Evolutionary conservation across 37 sponge, comb jelly and placozoan genomes (phyloP).

Genomic region (Agelas oroides): DNA sequence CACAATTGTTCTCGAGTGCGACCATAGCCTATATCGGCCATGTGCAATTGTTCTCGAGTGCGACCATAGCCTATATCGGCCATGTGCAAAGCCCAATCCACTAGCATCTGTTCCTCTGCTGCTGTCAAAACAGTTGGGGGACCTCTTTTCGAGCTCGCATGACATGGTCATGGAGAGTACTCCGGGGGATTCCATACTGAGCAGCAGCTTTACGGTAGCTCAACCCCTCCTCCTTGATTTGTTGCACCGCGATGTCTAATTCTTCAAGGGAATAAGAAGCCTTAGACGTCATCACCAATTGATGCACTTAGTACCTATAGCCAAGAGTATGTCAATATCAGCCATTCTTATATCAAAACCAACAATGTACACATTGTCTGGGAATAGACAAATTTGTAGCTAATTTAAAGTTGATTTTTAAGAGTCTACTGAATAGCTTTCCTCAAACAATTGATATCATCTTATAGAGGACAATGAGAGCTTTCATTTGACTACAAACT

Average conservation of each 20-base stretch:
- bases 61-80: conserved; percentile 59
- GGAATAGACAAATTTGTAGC: too few relatives aligned
- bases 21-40: conserved; percentile 61
- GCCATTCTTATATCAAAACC: too few relatives aligned
- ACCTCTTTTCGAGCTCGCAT: background rate
- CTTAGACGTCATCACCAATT: too few relatives aligned
- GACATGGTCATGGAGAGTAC: conserved; percentile 48
- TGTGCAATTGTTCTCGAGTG: conserved; percentile 23
- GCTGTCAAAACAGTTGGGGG: conserved; percentile 21
- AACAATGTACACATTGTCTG: too few relatives aligned
- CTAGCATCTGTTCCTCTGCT: conserved; percentile 39
- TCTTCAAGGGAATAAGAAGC: background rate
- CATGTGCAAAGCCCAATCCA: conserved; percentile 37
- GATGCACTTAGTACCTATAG: too few relatives aligned
- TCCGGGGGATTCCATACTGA: conserved; percentile 39
- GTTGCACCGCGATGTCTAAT: background rate
- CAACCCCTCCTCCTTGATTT: conserved; percentile 3
- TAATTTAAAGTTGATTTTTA: too few relatives aligned
- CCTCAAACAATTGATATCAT: too few relatives aligned
- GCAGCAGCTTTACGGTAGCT: conserved; percentile 30
- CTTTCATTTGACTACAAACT: too few relatives aligned
- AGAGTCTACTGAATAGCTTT: too few relatives aligned
- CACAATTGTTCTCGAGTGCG: conserved; percentile 21
- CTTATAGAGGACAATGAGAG: too few relatives aligned
- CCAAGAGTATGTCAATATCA: too few relatives aligned